Evolutionary conservation across 2,113 vertebrate genomes (phyloP).

Genomic region (Hemichromis elongatus): DNA sequence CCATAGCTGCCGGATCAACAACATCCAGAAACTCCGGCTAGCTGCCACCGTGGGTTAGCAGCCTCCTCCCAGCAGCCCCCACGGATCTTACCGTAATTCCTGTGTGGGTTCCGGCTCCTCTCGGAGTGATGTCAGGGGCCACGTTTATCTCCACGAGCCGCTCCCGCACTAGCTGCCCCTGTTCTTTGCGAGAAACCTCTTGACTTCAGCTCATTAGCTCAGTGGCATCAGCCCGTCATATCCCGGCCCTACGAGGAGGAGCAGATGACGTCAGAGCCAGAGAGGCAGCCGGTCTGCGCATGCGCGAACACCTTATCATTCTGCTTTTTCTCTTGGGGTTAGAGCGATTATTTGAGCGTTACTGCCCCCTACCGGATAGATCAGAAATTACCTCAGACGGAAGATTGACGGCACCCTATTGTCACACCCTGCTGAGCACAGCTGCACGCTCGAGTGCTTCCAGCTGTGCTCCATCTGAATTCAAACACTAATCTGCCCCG

Average conservation of each 20-base stretch:
- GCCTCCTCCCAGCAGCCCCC: background rate
- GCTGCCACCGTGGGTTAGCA: background rate
- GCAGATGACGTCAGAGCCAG: background rate
- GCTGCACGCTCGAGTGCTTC: background rate
- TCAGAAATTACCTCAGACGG: background rate
- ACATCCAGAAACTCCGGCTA: background rate
- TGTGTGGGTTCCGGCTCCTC: background rate
- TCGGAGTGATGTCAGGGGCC: background rate
- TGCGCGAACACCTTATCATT: background rate
- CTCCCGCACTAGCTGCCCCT: background rate
- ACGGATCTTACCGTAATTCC: background rate
- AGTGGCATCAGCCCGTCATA: background rate
- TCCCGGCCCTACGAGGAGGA: background rate
- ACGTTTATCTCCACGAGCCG: background rate
- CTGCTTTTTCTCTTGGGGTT: no score
- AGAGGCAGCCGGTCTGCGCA: background rate
- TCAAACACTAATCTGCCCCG: background rate
- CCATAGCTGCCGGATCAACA: background rate
- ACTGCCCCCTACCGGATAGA: background rate
- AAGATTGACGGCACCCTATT: background rate
- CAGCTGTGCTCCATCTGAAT: background rate
- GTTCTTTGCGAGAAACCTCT: background rate
- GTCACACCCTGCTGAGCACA: background rate
- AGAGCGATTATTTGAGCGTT: background rate
- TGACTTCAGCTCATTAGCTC: background rate